Base-by-base conservation (phyloP, 2,888 invertebrate species). In the Aspidiotus rigidus region DNA sequence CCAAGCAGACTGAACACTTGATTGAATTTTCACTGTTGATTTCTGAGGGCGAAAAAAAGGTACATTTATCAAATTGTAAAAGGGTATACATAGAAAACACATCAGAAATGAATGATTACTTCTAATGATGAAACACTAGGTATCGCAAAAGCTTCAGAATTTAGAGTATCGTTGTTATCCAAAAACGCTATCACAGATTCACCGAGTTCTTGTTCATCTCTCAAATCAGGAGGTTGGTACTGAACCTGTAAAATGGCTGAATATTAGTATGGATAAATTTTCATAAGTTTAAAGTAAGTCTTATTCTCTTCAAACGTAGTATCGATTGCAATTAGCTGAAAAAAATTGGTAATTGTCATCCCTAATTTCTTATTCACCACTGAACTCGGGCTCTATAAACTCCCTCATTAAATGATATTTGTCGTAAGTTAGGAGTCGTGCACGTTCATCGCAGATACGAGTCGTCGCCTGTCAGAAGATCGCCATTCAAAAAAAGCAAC, bases 1-100 rank as follows among this genome's bases (percentile, higher is more conserved):
- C 53, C 53, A 67, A 39, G 13, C 67, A 67, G 1, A 67, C 49
- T 39, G 59, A 67, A 16, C 67, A 67, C 57, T 67, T 67, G 13
- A 53, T 66, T 11, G 42, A 39, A 15, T 55, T 55, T 55, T 40
- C 28, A 15, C 53, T 55, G 11, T 42, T 28, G 16, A 64, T 44
- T 49, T 49, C 49, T 49, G 49, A 49, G 49, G 10, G 6, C 2
- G 10, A n/a, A 49, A 49, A n/a, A 49, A 49, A 49, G 28, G 28
- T 3, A 28, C 28, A 28, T 28, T 28, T 28, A 28, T 5, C 28
- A 28, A 28, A 28, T 28, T 28, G 28, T 28, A n/a, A n/a, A n/a
- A n/a, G n/a, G n/a, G n/a, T 5, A 28, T 28, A 28, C 1, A 28
- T 28, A 28, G 28, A 28, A 1, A 5, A 28, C 5, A 28, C 28